Base-by-base conservation (phyloP, 2,888 invertebrate species). In the Crematogaster levior region DNA sequence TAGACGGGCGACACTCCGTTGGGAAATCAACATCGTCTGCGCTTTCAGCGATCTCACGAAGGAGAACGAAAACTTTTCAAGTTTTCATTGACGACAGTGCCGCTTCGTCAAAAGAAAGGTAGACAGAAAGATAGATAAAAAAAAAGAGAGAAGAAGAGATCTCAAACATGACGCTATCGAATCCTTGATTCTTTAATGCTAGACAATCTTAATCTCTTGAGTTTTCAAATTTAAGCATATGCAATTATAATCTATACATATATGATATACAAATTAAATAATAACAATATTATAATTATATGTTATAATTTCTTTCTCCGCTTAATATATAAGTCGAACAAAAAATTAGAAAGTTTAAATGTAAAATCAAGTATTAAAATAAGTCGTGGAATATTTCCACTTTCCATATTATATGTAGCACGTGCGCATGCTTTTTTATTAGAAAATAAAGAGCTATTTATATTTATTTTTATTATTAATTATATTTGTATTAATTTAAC, bases 21-120 rank as follows among this genome's bases (percentile, higher is more conserved):
- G 92, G 92, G 92, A 92, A 92, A 92, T 92, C 92, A 91, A 86
- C 89, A 87, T 90, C 86, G 86, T 83, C 88, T 75, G 85, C 82
- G 90, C 90, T 91, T 89, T 89, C 89, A 86, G 74, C 86, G 82
- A 75, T 84, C 82, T 81, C 75, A 58, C 82, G 82, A 85, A 90
- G 84, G 81, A 88, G 60, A 84, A 79, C 81, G 40, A 51, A 48
- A 82, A 85, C 77, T 89, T 90, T 88, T 84, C 85, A 90, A 88
- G 84, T 90, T 90, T 89, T 89, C 86, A 90, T 90, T 85, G 89
- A 81, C 75, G 56, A 79, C 60, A 63, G 43, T 43, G n/a, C 9
- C 12, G 37, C 21, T n/a, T 37, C 24, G 21, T 3, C 15, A 18
- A 74, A 48, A 63, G 43, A 30, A 34, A n/a, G 34, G n/a, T 10